phyloP scores from a whole-genome alignment of 2,888 invertebrate species.

The Dynastes grantii region DNA sequence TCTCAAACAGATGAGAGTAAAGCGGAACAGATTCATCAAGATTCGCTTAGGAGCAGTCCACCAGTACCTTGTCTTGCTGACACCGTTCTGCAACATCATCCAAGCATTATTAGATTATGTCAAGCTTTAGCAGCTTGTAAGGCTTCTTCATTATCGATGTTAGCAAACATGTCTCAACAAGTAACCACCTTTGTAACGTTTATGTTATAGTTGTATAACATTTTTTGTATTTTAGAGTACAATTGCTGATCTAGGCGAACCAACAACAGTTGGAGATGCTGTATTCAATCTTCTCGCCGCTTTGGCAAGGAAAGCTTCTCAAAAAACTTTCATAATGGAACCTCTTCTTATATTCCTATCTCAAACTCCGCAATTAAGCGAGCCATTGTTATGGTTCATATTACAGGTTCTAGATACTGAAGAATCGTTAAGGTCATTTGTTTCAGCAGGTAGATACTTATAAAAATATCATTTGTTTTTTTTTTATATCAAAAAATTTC shows the following conservation, averaged over 20 bases:
- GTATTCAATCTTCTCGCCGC: conserved; percentile 88
- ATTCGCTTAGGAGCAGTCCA: conserved; percentile 59
- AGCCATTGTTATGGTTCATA: conserved; percentile 89
- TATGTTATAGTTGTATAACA: conserved; percentile 24
- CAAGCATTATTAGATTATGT: conserved; percentile 88
- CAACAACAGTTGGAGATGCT: conserved; percentile 87
- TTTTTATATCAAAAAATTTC: too few species aligned
- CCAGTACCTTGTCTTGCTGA: conserved; percentile 82
- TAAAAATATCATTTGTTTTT: not conserved
- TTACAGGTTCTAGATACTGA: conserved; percentile 85
- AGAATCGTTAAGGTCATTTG: conserved; percentile 82
- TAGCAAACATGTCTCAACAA: conserved; percentile 68
- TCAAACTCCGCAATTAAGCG: conserved; percentile 79
- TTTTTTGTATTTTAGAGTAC: conserved; percentile 54
- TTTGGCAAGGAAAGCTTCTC: conserved; percentile 83
- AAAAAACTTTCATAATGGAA: conserved; percentile 82
- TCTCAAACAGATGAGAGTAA: conserved; percentile 91
- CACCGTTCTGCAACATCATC: conserved; percentile 81
- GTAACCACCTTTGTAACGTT: conserved; percentile 22
- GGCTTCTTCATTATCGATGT: conserved; percentile 80
- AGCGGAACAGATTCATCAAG: conserved; percentile 76
- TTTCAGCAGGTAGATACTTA: conserved; percentile 74
- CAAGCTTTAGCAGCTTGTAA: conserved; percentile 85
- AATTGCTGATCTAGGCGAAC: conserved; percentile 71
- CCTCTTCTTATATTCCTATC: conserved; percentile 83